phyloP scores from a whole-genome alignment of 2,797 vertebrate species.

The Pithecia hirsuta region DNA sequence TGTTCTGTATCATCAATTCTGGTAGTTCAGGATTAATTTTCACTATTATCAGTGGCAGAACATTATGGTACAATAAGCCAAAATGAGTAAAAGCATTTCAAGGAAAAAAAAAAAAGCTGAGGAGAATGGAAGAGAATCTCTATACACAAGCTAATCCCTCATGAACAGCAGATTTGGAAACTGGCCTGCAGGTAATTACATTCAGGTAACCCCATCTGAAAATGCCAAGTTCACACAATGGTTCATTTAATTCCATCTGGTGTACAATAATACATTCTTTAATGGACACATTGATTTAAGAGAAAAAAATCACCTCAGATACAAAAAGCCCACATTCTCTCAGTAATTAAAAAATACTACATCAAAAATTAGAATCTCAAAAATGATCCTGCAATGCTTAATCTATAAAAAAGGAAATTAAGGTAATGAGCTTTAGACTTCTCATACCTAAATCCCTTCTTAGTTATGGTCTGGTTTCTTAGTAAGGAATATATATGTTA shows the following conservation, averaged over 20 bases:
- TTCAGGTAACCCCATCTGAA: conserved; percentile 59
- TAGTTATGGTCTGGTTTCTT: background rate
- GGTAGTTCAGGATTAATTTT: conserved; percentile 55
- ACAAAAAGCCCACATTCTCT: background rate
- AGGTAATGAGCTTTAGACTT: background rate
- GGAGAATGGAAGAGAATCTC: conserved; percentile 37
- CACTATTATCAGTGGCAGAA: conserved; percentile 39
- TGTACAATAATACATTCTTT: conserved; percentile 54
- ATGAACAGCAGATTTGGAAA: conserved; percentile 59
- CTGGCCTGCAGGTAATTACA: conserved; percentile 65
- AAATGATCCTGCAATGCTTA: conserved; percentile 49
- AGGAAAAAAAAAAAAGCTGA: background rate
- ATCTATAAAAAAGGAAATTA: conserved; percentile 63
- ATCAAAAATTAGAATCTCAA: background rate
- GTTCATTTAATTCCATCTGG: conserved; percentile 65
- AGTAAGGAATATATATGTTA: background rate
- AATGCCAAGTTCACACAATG: conserved; percentile 60
- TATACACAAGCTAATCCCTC: conserved; percentile 52
- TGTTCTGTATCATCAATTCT: conserved; percentile 54
- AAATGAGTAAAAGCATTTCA: conserved; percentile 29
- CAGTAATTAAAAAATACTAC: conserved; percentile 47
- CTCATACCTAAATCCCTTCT: background rate
- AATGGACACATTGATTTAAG: conserved; percentile 65
- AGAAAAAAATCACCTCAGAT: conserved; percentile 22
- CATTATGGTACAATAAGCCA: background rate